These are phyloP conservation scores for Drosophila setosimentum DNA, from an alignment of 2,888 invertebrate genomes.

Conservation along the genomic window DNA sequence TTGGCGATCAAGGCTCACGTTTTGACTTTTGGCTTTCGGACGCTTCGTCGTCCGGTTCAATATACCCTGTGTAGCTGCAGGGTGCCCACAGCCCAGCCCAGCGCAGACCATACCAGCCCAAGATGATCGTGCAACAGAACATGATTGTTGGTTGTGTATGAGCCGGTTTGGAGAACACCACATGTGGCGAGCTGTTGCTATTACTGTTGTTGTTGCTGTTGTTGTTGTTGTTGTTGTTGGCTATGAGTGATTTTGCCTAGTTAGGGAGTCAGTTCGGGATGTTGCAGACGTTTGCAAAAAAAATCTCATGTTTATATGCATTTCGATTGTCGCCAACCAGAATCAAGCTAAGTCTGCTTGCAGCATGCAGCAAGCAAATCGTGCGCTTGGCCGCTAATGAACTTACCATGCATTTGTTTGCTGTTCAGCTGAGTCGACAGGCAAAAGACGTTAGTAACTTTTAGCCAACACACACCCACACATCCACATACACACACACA, in stretches of 20 bases:
- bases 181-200: conserved; percentile 63
- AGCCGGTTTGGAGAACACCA: conserved; percentile 61
- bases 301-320: conserved; percentile 80
- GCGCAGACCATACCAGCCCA: conserved; percentile 4
- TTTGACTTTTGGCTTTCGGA: conserved; percentile 78
- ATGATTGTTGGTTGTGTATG: conserved; percentile 39
- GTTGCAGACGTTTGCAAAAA: conserved; percentile 58
- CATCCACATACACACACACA: conserved; percentile 9
- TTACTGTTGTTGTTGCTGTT: conserved; percentile 21
- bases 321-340: conserved; percentile 60
- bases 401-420: conserved; percentile 74
- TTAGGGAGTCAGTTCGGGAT: conserved; percentile 59
- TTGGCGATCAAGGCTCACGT: conserved; percentile 70
- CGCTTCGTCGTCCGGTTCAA: conserved; percentile 64
- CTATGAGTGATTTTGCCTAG: conserved; percentile 80
- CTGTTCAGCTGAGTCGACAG: conserved; percentile 31
- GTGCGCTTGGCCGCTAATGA: conserved; percentile 82
- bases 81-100: conserved; percentile 65
- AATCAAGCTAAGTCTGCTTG: not conserved
- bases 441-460: conserved; percentile 15
- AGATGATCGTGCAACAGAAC: conserved; percentile 57
- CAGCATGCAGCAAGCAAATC: conserved; percentile 56
- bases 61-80: conserved; percentile 79
- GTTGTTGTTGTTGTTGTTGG: conserved; percentile 26
- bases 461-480: conserved; percentile 24